These are phyloP conservation scores for Luscinia megarhynchos DNA, from an alignment of 2,797 vertebrate species.

Conservation along the genomic window DNA sequence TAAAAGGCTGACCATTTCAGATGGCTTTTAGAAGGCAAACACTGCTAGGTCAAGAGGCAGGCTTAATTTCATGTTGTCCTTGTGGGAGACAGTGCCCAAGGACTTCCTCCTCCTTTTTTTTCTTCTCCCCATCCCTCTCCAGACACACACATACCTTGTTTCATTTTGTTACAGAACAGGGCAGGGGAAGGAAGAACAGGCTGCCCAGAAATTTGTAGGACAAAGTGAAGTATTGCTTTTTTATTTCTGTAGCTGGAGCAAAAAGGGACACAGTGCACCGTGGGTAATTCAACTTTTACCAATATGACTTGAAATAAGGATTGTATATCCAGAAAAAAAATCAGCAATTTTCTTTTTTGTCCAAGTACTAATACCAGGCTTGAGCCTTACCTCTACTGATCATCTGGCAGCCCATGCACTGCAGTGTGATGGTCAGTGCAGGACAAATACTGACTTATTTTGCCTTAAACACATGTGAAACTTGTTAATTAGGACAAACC, in stretches of 20 bases:
- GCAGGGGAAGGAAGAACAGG: background rate
- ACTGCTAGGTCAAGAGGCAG: background rate
- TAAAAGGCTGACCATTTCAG: background rate
- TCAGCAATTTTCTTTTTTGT: background rate
- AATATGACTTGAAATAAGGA: background rate
- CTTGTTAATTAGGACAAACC: background rate
- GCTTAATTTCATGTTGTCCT: background rate
- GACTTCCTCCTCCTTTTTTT: background rate
- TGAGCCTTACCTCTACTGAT: background rate
- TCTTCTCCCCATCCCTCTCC: accelerated
- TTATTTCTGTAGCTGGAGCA: background rate
- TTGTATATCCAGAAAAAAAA: background rate
- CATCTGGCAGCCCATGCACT: background rate
- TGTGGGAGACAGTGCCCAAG: accelerated
- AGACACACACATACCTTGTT: background rate
- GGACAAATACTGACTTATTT: background rate
- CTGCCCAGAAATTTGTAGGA: background rate
- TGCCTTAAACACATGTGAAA: background rate
- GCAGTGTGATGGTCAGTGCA: background rate
- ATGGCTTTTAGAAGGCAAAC: background rate
- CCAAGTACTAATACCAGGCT: background rate
- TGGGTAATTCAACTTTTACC: background rate
- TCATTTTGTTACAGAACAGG: background rate
- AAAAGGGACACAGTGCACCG: accelerated
- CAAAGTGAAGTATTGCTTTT: background rate